Conservation (phyloP, 2,888 invertebrate species). For the Drosophila acutilabella region DNA sequence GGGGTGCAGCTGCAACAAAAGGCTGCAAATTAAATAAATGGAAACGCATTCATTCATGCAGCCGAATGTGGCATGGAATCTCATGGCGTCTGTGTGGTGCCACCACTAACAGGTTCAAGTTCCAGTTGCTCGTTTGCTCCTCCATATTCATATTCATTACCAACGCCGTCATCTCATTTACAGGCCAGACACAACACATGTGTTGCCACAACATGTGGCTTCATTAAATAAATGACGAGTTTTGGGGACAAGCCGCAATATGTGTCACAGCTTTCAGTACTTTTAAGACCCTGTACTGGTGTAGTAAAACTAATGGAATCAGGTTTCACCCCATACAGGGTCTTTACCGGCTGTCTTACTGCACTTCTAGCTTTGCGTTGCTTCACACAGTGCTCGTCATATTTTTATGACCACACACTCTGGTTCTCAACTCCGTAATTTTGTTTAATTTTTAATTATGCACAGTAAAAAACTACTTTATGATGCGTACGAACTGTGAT, state of each 20-base stretch:
- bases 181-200: constrained; percentile 61
- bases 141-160: constrained; percentile 9
- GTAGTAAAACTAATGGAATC: too few species aligned
- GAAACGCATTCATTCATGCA: constrained; percentile 79
- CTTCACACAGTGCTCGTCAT: constrained; percentile 42
- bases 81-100: constrained; percentile 46
- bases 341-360: too few species aligned
- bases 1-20: constrained; percentile 59
- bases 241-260: constrained; percentile 15
- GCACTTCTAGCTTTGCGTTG: constrained; percentile 5
- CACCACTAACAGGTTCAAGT: constrained; percentile 38
- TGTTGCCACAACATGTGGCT: constrained; percentile 71
- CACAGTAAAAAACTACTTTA: constrained; percentile 59
- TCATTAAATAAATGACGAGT: constrained; percentile 50
- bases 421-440: constrained; percentile 27
- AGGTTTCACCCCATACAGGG: too few species aligned
- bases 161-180: constrained; percentile 10
- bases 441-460: constrained; percentile 64
- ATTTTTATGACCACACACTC: constrained; percentile 55
- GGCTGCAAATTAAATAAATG: constrained; percentile 75
- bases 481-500: constrained; percentile 42
- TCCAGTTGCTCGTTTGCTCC: constrained; percentile 26
- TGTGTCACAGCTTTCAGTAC: constrained; percentile 54
- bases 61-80: constrained; percentile 36
- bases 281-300: neutral